Base-by-base conservation (phyloP, 2,113 vertebrate genomes). In the Indicator maculatus region DNA sequence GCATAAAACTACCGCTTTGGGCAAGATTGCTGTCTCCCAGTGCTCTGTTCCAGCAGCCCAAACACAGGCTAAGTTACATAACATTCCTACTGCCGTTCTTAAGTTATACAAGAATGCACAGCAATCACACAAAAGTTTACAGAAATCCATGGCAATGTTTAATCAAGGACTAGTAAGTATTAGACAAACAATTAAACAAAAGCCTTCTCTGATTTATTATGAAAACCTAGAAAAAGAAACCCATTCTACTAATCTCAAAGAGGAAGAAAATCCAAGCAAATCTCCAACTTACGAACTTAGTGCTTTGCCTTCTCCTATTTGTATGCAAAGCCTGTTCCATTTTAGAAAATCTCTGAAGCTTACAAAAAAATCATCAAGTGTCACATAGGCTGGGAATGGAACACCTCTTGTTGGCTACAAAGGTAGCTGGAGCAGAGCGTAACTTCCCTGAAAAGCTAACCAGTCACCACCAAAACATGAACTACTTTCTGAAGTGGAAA, bases 41-140 rank as follows among this genome's bases (percentile, higher is more conserved):
- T 21, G 12, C 33, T 61, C 72, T 41, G 38, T 55, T 67, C n/a
- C 73, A 94, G 52, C 60, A 87, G 78, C 56, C 64, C 75, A 44
- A 90, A 59, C 31, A 16, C 64, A 31, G 45, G 33, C 39, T 55
- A 52, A 67, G 28, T 95, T 95, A 92, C 80, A 66, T 84, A 90
- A 82, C 30, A 58, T 28, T 81, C 41, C 64, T 58, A 41, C 52
- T 77, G 86, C 65, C 84, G 59, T n/a, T 82, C 81, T 78, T 18
- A 89, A 93, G 93, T 79, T 91, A 75, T 52, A 94, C 76, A 86
- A 86, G 90, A 60, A 83, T 2, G 4, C 16, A 69, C 15, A 60
- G 21, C 4, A 41, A 52, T 63, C 61, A 44, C 53, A 71, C 18
- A 16, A 33, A 50, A 31, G 36, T 74, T 66, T 56, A 85, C 60